Base-by-base conservation (phyloP, 2,888 invertebrate genomes). In the Patella pellucida region DNA sequence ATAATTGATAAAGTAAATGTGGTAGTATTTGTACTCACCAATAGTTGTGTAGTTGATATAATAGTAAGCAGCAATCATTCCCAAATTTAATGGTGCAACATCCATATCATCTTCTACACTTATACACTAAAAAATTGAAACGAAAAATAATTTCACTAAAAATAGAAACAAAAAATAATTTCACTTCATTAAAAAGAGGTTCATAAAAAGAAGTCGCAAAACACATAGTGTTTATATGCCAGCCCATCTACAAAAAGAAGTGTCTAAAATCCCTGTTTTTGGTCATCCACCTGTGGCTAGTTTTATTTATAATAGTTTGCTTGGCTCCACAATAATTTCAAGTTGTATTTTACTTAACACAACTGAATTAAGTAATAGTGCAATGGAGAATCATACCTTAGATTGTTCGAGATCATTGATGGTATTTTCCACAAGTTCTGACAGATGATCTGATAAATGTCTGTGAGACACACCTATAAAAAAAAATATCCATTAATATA, bases 31-130 rank as follows among this genome's bases (percentile, higher is more conserved):
- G 27, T 15, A 80, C 85, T 91, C 88, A 96, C 96, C 96, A 77
- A 99, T 99, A 0, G 99, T 99, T 0, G 98, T 98, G 87, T 99
- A 99, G 91, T 99, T 98, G 87, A 99, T 99, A 92, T 99, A 99
- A 91, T 99, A 99, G 92, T 99, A 99, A 0, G 99, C 98, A 0
- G 99, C 99, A 90, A 99, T 99, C 98, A 99, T 99, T 88, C 99
- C 99, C 89, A 99, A 92, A 93, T 99, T 99, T 54, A 99, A 93
- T 0, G 99, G 98, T 78, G 96, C 93, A 0, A 97, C 96, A 90
- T 99, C 98, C 95, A 99, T 97, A 85, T 99, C 99, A 84, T 99
- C 99, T 90, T 99, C 98, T 11, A 99, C 94, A 72, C 96, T 96
- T 84, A 99, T 98, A 91, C 99, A 99, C 90, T 91, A 84, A 71